phyloP scores from a whole-genome alignment of 2,113 vertebrate species.

The Irena cyanogastra region DNA sequence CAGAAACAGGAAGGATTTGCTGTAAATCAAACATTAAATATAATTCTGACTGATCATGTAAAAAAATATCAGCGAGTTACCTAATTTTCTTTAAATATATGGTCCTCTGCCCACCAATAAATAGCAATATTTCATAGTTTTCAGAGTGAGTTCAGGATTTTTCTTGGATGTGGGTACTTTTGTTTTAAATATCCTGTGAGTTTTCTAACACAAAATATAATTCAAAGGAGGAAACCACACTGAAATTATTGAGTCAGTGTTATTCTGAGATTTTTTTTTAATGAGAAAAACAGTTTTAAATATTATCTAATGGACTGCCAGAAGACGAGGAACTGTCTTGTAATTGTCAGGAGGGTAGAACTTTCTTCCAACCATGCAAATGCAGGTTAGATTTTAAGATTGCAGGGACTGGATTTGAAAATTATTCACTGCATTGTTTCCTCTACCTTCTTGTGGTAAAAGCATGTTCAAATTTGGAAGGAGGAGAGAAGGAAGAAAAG shows the following conservation, averaged over 20 bases:
- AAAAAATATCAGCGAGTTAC: not conserved
- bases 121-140: not conserved
- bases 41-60: not conserved
- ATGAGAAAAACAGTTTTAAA: not conserved
- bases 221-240: not conserved
- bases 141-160: not conserved
- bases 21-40: not conserved
- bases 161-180: not conserved
- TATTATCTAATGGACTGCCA: not conserved
- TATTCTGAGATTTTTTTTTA: not conserved
- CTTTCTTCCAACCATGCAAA: not conserved
- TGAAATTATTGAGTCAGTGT: not conserved
- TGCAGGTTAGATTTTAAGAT: not conserved
- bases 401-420: not conserved
- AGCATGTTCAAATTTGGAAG: not conserved
- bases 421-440: not conserved
- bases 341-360: not conserved
- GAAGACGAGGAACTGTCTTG: not conserved
- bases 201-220: not conserved
- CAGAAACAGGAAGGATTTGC: not conserved
- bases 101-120: not conserved
- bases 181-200: not conserved
- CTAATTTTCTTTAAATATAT: not conserved
- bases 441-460: not conserved
- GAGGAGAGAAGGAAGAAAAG: not conserved